Evolutionary conservation across 2,113 vertebrate genomes (phyloP).

Genomic region (Buteo buteo): DNA sequence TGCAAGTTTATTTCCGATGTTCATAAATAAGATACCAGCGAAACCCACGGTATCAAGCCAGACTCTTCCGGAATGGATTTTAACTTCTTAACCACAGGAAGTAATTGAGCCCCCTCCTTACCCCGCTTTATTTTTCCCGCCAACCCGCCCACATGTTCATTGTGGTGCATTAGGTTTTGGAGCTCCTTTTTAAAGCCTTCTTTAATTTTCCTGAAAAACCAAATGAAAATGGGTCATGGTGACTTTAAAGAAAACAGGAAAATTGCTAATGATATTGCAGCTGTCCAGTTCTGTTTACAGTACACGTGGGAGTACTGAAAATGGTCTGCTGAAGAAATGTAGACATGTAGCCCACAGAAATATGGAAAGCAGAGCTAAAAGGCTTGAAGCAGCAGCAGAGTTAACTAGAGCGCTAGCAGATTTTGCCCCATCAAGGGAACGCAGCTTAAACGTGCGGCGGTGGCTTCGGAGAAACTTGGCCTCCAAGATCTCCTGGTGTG

Average conservation of each 20-base stretch:
- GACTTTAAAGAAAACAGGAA: not conserved
- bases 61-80: slow-evolving; percentile 52
- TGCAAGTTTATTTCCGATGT: slow-evolving; percentile 55
- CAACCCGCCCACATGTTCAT: not conserved
- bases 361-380: not conserved
- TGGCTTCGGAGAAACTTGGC: not conserved
- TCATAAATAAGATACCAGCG: slow-evolving; percentile 63
- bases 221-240: not conserved
- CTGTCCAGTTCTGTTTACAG: not conserved
- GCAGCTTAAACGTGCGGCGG: not conserved
- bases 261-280: not conserved
- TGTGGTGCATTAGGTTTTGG: slow-evolving; percentile 20
- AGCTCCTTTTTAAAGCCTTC: not conserved
- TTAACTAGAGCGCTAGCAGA: not conserved
- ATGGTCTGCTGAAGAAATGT: not conserved
- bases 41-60: slow-evolving; percentile 40
- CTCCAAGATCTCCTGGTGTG: not conserved
- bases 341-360: not conserved
- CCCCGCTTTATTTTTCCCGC: not conserved
- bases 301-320: not conserved
- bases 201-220: slow-evolving; percentile 18
- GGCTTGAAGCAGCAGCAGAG: not conserved
- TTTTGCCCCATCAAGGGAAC: fast-evolving
- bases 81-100: slow-evolving; percentile 68
- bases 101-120: not conserved